These are phyloP conservation scores for Sebastes steindachneri DNA, from an alignment of 2,797 vertebrate genomes.

Conservation along the genomic window DNA sequence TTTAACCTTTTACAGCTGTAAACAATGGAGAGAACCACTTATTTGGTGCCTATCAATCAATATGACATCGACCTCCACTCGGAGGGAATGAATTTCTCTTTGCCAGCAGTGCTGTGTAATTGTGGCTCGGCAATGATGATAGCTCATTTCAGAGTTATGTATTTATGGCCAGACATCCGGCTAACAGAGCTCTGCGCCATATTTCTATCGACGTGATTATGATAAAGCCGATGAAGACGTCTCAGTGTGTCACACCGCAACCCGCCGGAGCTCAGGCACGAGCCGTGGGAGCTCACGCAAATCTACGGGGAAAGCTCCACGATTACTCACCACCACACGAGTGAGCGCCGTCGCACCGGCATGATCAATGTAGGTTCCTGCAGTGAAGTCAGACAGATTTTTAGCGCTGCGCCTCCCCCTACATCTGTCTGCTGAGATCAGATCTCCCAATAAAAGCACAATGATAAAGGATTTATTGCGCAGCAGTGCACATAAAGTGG, in stretches of 20 bases:
- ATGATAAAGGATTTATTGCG: constrained; percentile 75
- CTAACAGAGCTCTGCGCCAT: neutral
- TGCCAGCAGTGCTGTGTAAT: constrained; percentile 28
- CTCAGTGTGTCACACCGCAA: constrained; percentile 8
- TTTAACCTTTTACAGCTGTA: constrained; percentile 54
- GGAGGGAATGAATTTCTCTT: constrained; percentile 31
- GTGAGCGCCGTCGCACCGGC: constrained; percentile 11
- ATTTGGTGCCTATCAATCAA: constrained; percentile 60
- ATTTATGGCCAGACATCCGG: constrained; percentile 25
- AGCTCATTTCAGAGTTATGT: constrained; percentile 32
- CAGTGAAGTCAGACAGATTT: constrained; percentile 28
- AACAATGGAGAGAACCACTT: constrained; percentile 52
- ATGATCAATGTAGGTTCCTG: constrained; percentile 18
- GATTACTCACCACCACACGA: constrained; percentile 48
- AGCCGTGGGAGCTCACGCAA: constrained; percentile 1
- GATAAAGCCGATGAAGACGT: constrained; percentile 26
- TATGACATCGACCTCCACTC: constrained; percentile 52
- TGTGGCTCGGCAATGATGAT: neutral
- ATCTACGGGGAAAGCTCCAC: neutral
- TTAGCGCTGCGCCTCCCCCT: constrained; percentile 13
- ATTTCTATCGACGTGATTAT: constrained; percentile 22
- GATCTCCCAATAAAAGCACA: constrained; percentile 64
- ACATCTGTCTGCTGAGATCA: constrained; percentile 55
- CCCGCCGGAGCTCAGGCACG: neutral
- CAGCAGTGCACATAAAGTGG: constrained; percentile 65